Conservation (phyloP, 2,113 vertebrate genomes). For the Laterallus jamaicensis region DNA sequence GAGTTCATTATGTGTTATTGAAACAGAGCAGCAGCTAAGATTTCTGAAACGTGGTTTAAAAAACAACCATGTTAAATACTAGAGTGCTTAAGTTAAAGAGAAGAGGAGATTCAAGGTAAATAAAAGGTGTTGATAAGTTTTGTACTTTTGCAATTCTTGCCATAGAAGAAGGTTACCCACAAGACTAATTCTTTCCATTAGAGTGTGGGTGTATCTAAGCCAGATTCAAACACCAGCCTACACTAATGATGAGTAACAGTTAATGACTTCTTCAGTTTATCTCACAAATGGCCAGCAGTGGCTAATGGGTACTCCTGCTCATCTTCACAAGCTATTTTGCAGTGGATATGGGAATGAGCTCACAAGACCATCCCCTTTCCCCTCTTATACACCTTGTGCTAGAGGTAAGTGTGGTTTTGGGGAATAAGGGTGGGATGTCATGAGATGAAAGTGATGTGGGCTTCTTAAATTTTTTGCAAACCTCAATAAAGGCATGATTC, state of each 20-base stretch:
- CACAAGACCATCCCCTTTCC: slow-evolving; percentile 71
- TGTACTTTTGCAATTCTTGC: background rate
- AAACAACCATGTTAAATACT: background rate
- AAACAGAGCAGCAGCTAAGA: background rate
- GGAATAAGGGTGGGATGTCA: slow-evolving; percentile 67
- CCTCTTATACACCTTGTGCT: slow-evolving; percentile 65
- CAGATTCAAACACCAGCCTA: background rate
- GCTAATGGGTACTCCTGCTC: slow-evolving; percentile 17
- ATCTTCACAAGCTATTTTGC: slow-evolving; percentile 55
- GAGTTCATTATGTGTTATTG: background rate
- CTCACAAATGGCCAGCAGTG: background rate
- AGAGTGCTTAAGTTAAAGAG: background rate
- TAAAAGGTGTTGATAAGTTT: background rate
- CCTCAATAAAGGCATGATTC: slow-evolving; percentile 69
- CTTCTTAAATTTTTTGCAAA: slow-evolving; percentile 73
- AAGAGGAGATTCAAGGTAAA: background rate
- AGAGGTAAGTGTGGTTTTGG: slow-evolving; percentile 79
- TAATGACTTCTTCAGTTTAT: background rate
- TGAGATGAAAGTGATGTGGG: slow-evolving; percentile 68
- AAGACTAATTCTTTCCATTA: background rate
- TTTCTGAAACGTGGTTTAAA: background rate
- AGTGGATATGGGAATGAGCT: slow-evolving; percentile 70
- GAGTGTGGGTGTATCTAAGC: background rate
- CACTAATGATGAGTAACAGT: background rate
- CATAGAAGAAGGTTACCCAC: background rate